Evolutionary conservation across 2,888 invertebrate genomes (phyloP), one percentile per base, ranked within the genome.

Genomic region (Ormyrus thymus): DNA sequence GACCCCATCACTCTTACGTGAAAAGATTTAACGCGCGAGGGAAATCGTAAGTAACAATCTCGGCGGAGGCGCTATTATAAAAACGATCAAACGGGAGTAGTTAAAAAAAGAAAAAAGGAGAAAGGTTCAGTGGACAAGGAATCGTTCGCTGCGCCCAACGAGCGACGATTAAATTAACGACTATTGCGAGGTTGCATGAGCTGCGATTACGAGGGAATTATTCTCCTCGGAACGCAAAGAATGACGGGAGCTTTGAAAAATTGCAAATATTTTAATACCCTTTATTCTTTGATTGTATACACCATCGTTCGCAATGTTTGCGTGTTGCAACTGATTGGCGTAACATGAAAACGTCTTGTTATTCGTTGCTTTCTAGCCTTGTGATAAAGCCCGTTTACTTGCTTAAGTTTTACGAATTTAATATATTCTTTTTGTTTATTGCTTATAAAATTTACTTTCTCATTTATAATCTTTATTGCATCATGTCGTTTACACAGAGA

Each of bases 121-220:
- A 71, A 71, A 71, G 61, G 61, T 71, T 71, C 55, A 55, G 10
- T 53, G 72, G 50, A 70, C 29, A 29, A 51, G 59, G 45, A 72
- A 61, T 72, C 51, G 62, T 62, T 70, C 48, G 8, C 45, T 29
- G 51, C 53, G 46, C 65, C 6, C 11, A 62, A 64, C 15, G 43
- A 56, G 64, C 56, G 29, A 2, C 64, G 15, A 65, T 73, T 73
- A 73, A 64, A 56, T 65, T 65, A 73, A 64, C 15, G 64, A 55
- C 5, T 29, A 65, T 73, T 73, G 73, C 73, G 64, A 73, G 64
- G 64, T 61, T 29, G 48, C 15, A 29, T 29, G 56, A 5, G 61
- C 51, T 9, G 29, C 13, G 15, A 56, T 73, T 65, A 56, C 64
- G 45, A 5, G 53, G n/a, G 10, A 64, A 62, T 64, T 64, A 62